Conservation (phyloP, 2,113 vertebrate species). For the Peromyscus californicus region DNA sequence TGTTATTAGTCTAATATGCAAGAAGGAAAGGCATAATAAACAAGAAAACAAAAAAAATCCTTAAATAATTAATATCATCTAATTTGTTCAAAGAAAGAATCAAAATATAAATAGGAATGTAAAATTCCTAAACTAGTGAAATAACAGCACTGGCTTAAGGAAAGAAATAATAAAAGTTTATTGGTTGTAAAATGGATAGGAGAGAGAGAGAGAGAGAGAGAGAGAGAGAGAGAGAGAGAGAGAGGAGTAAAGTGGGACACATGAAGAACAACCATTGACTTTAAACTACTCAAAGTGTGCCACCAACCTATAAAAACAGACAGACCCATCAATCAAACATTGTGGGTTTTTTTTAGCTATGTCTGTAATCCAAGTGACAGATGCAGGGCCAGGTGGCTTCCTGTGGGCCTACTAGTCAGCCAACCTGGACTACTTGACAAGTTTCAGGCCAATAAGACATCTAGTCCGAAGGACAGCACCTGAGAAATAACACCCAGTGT, state of each 20-base stretch:
- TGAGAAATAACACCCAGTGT: background rate
- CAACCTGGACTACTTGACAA: background rate
- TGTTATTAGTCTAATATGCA: background rate
- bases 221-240: background rate
- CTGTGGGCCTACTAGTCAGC: background rate
- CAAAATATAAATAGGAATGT: background rate
- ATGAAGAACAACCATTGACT: background rate
- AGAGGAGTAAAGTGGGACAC: background rate
- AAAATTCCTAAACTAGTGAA: background rate
- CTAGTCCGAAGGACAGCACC: background rate
- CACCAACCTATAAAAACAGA: background rate
- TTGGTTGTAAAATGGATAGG: background rate
- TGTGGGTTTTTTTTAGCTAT: background rate
- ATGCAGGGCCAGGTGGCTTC: background rate
- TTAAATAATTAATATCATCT: background rate
- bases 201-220: background rate
- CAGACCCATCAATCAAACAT: background rate
- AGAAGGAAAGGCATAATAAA: background rate
- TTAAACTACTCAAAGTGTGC: background rate
- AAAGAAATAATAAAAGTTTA: background rate
- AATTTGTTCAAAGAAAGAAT: background rate
- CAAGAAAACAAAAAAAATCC: background rate
- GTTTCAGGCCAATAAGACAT: background rate
- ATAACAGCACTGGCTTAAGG: background rate
- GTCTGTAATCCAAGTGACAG: background rate